These are phyloP conservation scores for Notodonta dromedarius DNA, from an alignment of 2,888 invertebrate genomes.

Conservation along the genomic window DNA sequence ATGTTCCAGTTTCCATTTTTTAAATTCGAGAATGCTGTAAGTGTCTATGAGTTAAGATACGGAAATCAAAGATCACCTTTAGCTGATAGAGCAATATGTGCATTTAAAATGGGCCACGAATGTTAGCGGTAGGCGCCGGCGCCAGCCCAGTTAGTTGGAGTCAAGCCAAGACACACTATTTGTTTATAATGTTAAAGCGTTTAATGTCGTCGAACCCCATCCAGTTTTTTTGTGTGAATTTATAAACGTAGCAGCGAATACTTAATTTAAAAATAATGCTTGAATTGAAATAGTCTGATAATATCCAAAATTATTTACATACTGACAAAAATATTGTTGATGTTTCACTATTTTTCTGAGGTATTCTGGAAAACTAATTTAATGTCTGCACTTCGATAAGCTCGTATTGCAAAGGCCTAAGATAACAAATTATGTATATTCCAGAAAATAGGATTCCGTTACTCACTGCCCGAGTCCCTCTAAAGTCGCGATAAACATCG, in stretches of 20 bases:
- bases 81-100: constrained; percentile 59
- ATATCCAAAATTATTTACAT: too few species aligned
- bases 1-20: too few species aligned
- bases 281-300: too few species aligned
- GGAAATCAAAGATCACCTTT: constrained; percentile 43
- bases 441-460: not conserved
- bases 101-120: constrained; percentile 56
- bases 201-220: constrained; percentile 40
- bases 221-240: constrained; percentile 1
- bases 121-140: constrained; percentile 68
- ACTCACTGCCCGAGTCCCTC: not conserved
- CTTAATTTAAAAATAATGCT: too few species aligned
- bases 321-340: too few species aligned
- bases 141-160: constrained; percentile 69
- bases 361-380: too few species aligned
- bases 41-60: constrained; percentile 19
- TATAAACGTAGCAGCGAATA: not conserved
- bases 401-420: not conserved
- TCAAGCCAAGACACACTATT: constrained; percentile 69
- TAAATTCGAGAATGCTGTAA: too few species aligned
- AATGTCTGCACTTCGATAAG: not conserved
- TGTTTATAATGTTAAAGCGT: constrained; percentile 77
- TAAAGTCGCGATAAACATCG: constrained; percentile 6
- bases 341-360: too few species aligned
- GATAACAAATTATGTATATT: not conserved